Percentiles rank a stretch among this genome's conserved stretches.
These are phyloP conservation scores for Zaprionus obscuricornis DNA, from an alignment of 2,888 invertebrate genomes.

Conservation along the genomic window DNA sequence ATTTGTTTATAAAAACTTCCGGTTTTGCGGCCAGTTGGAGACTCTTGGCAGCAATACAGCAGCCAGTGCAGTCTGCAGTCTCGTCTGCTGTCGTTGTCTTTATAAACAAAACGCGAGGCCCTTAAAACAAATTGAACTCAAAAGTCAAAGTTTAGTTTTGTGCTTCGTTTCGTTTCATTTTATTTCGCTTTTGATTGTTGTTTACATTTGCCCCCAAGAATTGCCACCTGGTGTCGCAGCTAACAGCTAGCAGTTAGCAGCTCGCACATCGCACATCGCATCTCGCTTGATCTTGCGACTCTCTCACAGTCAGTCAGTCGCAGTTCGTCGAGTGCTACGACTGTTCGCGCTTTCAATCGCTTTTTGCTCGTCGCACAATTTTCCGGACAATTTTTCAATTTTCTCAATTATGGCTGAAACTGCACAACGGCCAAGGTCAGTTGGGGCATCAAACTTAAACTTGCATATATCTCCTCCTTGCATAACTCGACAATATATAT, in stretches of 20 bases:
- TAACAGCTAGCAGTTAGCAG: not conserved
- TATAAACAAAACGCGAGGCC: constrained; percentile 45
- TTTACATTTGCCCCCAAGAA: constrained; percentile 40
- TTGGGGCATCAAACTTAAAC: constrained; percentile 45
- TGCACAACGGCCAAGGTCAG: constrained; percentile 67
- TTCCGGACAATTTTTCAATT: no score
- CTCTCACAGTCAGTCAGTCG: no score
- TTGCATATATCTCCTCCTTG: constrained; percentile 51
- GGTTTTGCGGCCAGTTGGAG: constrained; percentile 44
- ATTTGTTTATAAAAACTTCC: constrained; percentile 74
- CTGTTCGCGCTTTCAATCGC: constrained; percentile 28
- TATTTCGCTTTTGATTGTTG: constrained; percentile 41
- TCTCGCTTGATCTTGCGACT: no score
- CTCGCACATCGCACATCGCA: no score
- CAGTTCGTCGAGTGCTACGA: not conserved
- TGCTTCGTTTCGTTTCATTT: constrained; percentile 1
- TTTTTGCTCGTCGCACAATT: constrained; percentile 26
- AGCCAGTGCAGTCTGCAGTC: not conserved
- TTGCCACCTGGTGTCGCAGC: constrained; percentile 56
- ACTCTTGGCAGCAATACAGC: not conserved
- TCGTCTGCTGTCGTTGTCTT: constrained; percentile 29
- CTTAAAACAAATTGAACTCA: constrained; percentile 47
- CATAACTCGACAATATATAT: constrained; percentile 70
- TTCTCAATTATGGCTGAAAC: constrained; percentile 47
- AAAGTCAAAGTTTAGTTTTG: constrained; percentile 57